phyloP scores from a whole-genome alignment of 2,113 vertebrate genomes.

The Carettochelys insculpta region DNA sequence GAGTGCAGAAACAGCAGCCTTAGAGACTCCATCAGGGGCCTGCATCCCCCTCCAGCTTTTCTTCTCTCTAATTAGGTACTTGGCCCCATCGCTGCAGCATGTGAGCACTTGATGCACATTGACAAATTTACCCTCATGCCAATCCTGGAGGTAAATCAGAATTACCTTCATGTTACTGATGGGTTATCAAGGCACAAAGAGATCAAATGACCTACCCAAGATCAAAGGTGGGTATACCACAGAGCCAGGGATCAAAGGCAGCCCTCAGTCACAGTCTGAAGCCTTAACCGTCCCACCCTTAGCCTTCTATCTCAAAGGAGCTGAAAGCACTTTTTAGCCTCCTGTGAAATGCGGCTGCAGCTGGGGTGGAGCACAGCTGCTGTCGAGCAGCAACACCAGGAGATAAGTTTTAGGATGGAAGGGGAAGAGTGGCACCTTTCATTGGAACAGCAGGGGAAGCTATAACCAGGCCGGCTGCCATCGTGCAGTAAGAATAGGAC shows the following conservation, averaged over 20 bases:
- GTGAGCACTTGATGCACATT: not conserved
- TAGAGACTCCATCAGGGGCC: too few species aligned
- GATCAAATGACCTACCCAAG: too few species aligned
- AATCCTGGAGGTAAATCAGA: not conserved
- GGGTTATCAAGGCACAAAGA: too few species aligned
- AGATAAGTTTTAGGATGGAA: too few species aligned
- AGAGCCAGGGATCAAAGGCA: not conserved
- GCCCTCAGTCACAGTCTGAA: too few species aligned
- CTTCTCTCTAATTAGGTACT: not conserved
- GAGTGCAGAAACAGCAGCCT: too few species aligned
- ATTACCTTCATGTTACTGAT: not conserved
- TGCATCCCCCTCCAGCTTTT: too few species aligned
- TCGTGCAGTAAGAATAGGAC: not conserved
- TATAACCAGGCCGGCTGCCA: not conserved
- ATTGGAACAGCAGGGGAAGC: not conserved
- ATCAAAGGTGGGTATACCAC: too few species aligned
- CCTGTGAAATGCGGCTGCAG: not conserved
- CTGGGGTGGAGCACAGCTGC: not conserved
- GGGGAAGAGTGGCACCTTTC: too few species aligned
- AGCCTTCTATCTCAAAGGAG: too few species aligned
- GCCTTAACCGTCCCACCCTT: not conserved
- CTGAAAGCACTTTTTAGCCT: not conserved
- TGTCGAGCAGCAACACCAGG: not conserved
- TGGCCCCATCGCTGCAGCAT: not conserved
- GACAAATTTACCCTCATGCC: not conserved